Percentiles rank a stretch among this genome's conserved stretches.
Evolutionary conservation across 2,113 vertebrate species (phyloP).

Genomic region (Mormyrus iriodes): DNA sequence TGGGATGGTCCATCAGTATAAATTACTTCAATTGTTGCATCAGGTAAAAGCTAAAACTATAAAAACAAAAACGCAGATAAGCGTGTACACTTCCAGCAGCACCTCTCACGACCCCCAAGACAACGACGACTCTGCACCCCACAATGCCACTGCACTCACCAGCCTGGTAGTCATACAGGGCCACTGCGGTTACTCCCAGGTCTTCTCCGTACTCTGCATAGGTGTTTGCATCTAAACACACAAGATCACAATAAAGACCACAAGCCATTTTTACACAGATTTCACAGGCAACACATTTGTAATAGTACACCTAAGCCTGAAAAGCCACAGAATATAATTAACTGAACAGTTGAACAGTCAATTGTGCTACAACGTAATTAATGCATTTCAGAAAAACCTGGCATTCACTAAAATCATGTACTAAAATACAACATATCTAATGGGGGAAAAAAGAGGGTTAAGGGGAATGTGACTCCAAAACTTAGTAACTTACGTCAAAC

Average conservation of each 20-base stretch:
- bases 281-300: neutral
- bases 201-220: constrained; percentile 77
- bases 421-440: neutral
- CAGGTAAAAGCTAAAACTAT: neutral
- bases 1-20: neutral
- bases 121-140: neutral
- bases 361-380: neutral
- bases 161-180: constrained; percentile 95
- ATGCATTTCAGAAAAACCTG: neutral
- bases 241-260: constrained; percentile 4
- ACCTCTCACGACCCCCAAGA: neutral
- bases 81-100: neutral
- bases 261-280: neutral
- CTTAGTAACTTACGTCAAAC: neutral
- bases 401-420: neutral
- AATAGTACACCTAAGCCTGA: neutral
- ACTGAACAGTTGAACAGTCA: neutral
- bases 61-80: neutral
- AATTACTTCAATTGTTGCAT: neutral
- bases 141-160: constrained; percentile 62
- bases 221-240: constrained; percentile 56
- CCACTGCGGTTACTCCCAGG: constrained; percentile 85
- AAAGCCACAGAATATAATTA: neutral
- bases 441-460: neutral
- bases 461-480: no score